Percentiles rank a stretch among this genome's conserved stretches.
phyloP scores from a whole-genome alignment of 2,797 vertebrate genomes.

The Astyanax mexicanus region DNA sequence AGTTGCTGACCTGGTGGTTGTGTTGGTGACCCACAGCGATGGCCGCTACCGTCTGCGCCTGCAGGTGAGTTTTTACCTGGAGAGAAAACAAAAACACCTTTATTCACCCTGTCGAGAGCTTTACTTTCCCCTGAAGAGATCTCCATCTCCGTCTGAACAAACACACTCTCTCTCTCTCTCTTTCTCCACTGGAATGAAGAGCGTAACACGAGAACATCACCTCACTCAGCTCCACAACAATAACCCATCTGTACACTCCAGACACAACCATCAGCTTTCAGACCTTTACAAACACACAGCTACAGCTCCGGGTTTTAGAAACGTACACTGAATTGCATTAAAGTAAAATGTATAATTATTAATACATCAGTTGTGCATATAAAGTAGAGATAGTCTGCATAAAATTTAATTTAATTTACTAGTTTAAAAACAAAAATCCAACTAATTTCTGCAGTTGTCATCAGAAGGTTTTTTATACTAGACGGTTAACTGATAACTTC shows the following conservation, averaged over 20 bases:
- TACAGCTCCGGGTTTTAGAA: neutral
- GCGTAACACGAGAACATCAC: neutral
- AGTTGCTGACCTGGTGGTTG: conserved; percentile 84
- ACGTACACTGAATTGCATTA: no score
- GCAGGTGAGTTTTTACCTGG: conserved; percentile 94
- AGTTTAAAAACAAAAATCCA: no score
- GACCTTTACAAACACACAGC: neutral
- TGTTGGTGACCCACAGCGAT: conserved; percentile 94
- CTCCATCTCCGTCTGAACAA: no score
- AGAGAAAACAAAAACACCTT: conserved; percentile 22
- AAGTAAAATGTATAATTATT: no score
- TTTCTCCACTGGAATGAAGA: neutral
- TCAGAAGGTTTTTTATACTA: no score
- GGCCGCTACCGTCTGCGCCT: conserved; percentile 84
- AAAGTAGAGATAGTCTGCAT: no score
- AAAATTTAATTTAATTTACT: no score
- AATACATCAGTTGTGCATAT: no score
- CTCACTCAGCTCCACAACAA: neutral
- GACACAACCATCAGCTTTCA: neutral
- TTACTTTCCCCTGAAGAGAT: neutral
- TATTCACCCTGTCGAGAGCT: neutral
- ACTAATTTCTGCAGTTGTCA: no score
- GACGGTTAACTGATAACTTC: no score
- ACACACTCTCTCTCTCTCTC: neutral
- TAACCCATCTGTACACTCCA: neutral